Evolutionary conservation across 2,797 vertebrate species (phyloP), one percentile per base, ranked within the genome.

Genomic region (Hypotaenidia philippensis): DNA sequence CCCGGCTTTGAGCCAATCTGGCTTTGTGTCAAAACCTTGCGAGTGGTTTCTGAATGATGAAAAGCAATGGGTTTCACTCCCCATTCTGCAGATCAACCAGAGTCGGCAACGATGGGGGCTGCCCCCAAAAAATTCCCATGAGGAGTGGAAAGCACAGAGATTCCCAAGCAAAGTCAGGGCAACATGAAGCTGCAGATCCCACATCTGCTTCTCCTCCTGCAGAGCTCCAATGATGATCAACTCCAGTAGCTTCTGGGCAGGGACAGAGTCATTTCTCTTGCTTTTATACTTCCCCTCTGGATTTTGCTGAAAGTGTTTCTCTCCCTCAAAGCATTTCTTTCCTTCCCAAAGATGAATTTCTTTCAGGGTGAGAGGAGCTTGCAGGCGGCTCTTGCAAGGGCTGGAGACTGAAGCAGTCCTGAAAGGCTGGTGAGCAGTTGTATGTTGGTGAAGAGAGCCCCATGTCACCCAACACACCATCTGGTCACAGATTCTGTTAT

Each of bases 401-500:
- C 59, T 69, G 60, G 34, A 86, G 87, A 53, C 52, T 20, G 4
- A 75, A 83, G 29, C 3, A 8, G 49, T 77, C 53, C 85, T 78
- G 76, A 70, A 90, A 83, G 83, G 83, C 77, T 96, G 83, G 45
- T 91, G 74, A 92, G 63, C 66, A 70, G 63, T 90, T 83, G 55
- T 47, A 9, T 60, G 72, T 72, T 95, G 92, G 68, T 96, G 93
- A 90, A 93, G 93, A 96, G 80, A 92, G 68, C 65, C 78, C 91
- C 22, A 38, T 93, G 95, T 49, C 81, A 97, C 83, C 90, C 95
- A 96, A 94, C 83, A 78, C 90, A 80, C 97, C 96, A 97, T 97
- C 95, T 97, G 97, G 95, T 85, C 83, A 95, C 76, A 93, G 86
- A 95, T 96, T 95, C 87, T 97, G 89, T 95, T 96, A 82, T 97